A percentile compares a stretch with the other conserved stretches of the same genome.
These are phyloP conservation scores for Matsumyia berberina DNA, from an alignment of 2,888 invertebrate species.

Conservation along the genomic window DNA sequence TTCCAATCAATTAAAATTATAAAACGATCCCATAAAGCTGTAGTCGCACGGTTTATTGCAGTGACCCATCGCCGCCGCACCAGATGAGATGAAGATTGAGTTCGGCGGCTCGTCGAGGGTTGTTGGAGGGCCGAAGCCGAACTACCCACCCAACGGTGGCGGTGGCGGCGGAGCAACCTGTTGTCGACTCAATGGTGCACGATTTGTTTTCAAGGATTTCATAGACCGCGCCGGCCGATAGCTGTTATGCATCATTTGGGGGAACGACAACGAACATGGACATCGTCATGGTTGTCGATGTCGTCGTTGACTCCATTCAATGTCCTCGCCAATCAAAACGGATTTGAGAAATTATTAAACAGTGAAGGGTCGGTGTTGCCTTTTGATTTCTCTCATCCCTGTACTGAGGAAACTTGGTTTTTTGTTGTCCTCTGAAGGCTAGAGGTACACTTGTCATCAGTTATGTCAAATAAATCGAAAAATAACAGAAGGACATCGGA, in stretches of 20 bases:
- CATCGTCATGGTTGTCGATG: background rate
- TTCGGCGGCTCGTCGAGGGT: conserved; percentile 18
- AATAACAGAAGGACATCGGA: background rate
- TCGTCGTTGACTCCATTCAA: conserved; percentile 48
- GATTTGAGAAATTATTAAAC: conserved; percentile 54
- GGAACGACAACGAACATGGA: conserved; percentile 3
- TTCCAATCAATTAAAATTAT: conserved; percentile 79
- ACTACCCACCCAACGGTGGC: background rate
- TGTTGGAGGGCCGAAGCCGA: conserved; percentile 4
- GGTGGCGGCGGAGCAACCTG: conserved; percentile 43
- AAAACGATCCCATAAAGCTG: conserved; percentile 78
- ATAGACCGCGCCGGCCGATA: conserved; percentile 23
- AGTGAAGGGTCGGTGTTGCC: conserved; percentile 28
- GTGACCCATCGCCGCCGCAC: conserved; percentile 47
- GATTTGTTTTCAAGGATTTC: conserved; percentile 62
- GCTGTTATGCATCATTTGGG: conserved; percentile 30
- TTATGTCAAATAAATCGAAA: conserved; percentile 33
- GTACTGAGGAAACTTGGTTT: background rate
- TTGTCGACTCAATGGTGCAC: conserved; percentile 47
- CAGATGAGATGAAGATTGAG: conserved; percentile 68
- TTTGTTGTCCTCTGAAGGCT: background rate
- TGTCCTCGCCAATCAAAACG: conserved; percentile 61
- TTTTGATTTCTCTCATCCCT: conserved; percentile 22
- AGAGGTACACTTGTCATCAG: conserved; percentile 14
- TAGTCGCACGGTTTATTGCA: conserved; percentile 71